Evolutionary conservation across 35 echinoderm and acorn worm genomes (phyloP).

Genomic region (Nesometra sesokonis): DNA sequence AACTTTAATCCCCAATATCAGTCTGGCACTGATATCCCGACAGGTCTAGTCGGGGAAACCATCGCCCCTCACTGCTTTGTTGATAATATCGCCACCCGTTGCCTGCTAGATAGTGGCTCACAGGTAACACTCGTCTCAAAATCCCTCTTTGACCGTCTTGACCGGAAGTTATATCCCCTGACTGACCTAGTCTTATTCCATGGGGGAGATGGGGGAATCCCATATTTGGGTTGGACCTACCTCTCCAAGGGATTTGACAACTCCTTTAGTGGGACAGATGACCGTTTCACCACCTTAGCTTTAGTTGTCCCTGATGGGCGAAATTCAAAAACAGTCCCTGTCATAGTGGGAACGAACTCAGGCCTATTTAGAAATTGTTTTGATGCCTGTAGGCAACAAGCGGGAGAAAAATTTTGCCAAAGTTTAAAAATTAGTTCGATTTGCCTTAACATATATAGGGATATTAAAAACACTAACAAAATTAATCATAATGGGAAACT

Average conservation of each 20-base stretch:
- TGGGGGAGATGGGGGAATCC: slow-evolving; percentile 50
- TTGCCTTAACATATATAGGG: neutral
- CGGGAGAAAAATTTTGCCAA: neutral
- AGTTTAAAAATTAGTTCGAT: neutral
- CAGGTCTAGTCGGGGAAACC: slow-evolving; percentile 32
- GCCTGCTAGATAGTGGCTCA: slow-evolving; percentile 52
- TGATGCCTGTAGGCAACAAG: slow-evolving; percentile 15
- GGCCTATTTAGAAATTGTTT: slow-evolving; percentile 38
- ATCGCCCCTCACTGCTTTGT: slow-evolving; percentile 9
- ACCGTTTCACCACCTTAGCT: slow-evolving; percentile 20
- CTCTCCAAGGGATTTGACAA: slow-evolving; percentile 4
- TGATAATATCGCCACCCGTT: slow-evolving; percentile 1
- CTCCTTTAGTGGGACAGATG: slow-evolving; percentile 17
- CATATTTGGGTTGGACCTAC: slow-evolving; percentile 44
- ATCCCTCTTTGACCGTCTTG: slow-evolving; percentile 27
- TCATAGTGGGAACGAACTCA: slow-evolving; percentile 45
- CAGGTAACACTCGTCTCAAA: slow-evolving; percentile 45
- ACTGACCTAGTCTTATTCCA: slow-evolving; percentile 41
- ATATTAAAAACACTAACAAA: neutral
- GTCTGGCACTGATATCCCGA: slow-evolving; percentile 12
- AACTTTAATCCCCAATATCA: neutral
- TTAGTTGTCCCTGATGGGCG: slow-evolving; percentile 41
- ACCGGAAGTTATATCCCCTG: slow-evolving; percentile 23
- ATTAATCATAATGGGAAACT: neutral
- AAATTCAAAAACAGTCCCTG: neutral